Base-by-base conservation (phyloP, 2,797 vertebrate genomes). In the Calcarius lapponicus region DNA sequence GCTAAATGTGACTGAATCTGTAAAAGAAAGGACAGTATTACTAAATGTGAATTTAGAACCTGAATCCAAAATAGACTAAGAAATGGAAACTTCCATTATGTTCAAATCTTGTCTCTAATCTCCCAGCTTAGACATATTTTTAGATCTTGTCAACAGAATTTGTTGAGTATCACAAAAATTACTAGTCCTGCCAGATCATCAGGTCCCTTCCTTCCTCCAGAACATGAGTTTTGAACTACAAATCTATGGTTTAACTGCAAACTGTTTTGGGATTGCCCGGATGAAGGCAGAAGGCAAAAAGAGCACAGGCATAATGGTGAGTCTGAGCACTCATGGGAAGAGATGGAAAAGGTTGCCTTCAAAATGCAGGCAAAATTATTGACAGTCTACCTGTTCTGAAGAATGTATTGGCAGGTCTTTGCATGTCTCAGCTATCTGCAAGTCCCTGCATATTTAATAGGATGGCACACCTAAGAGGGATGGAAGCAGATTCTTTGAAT, bases 1-100 rank as follows among this genome's bases (percentile, higher is more conserved):
- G 98, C 97, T 96, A 99, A 98, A 97, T 98, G 98, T 7, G 98
- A 98, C 96, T 99, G 99, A 94, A 99, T 98, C 99, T 99, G 96
- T 94, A 89, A 91, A 89, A 92, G 50, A 96, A 96, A 90, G 70
- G 83, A 74, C 24, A 92, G 11, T 28, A 90, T 54, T 93, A 47
- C 71, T 75, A 72, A 70, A 36, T 13, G 56, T 8, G 62, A 31
- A 70, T 92, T 92, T 90, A 70, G n/a, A 88, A 17, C 29, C 24
- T 42, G 36, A 79, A 32, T 58, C 6, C 26, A 48, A 92, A 89
- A 53, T 1, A 86, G n/a, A 26, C 13, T 36, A 87, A 28, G 47
- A 83, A 86, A 64, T 10, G 2, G 48, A 80, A 96, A 86, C 62
- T 50, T 43, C 26, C 22, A 45, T 71, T 80, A 62, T 58, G 43